Conservation (phyloP, 64 coral and sea anemone species). For the Pocillopora damicornis region DNA sequence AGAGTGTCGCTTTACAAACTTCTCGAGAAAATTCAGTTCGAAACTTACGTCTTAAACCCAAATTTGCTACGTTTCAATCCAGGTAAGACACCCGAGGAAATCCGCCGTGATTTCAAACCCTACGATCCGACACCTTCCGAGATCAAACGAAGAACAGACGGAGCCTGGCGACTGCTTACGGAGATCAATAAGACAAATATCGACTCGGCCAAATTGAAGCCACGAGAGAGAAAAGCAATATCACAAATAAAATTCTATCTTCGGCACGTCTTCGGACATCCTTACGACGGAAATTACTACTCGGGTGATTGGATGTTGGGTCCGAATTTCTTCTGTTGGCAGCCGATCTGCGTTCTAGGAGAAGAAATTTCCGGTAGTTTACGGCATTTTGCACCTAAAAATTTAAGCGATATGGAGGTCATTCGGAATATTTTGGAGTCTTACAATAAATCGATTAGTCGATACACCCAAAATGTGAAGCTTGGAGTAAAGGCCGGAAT, state of each 20-base stretch:
- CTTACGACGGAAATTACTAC: slow-evolving; percentile 77
- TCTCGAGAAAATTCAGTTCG: slow-evolving; percentile 41
- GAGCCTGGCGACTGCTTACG: slow-evolving; percentile 16
- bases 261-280: slow-evolving; percentile 53
- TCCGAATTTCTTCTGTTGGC: slow-evolving; percentile 82
- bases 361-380: slow-evolving; percentile 28
- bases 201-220: slow-evolving; percentile 42
- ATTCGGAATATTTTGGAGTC: slow-evolving; percentile 48
- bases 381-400: slow-evolving; percentile 30
- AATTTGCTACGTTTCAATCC: slow-evolving; percentile 19
- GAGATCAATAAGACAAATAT: slow-evolving; percentile 62
- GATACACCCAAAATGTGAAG: slow-evolving; percentile 71
- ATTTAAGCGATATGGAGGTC: slow-evolving; percentile 45
- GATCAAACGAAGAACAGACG: slow-evolving; percentile 66
- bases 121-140: slow-evolving; percentile 50
- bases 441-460: slow-evolving; percentile 56
- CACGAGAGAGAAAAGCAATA: slow-evolving; percentile 75
- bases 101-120: slow-evolving; percentile 44
- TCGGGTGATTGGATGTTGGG: slow-evolving; percentile 95
- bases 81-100: neutral
- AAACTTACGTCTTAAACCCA: slow-evolving; percentile 44
- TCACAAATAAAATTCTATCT: slow-evolving; percentile 69
- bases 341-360: slow-evolving; percentile 57
- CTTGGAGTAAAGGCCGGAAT: slow-evolving; percentile 73
- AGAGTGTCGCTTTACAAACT: slow-evolving; percentile 50